Base-by-base conservation (phyloP, 2,888 invertebrate species). In the Tethea ocularis region DNA sequence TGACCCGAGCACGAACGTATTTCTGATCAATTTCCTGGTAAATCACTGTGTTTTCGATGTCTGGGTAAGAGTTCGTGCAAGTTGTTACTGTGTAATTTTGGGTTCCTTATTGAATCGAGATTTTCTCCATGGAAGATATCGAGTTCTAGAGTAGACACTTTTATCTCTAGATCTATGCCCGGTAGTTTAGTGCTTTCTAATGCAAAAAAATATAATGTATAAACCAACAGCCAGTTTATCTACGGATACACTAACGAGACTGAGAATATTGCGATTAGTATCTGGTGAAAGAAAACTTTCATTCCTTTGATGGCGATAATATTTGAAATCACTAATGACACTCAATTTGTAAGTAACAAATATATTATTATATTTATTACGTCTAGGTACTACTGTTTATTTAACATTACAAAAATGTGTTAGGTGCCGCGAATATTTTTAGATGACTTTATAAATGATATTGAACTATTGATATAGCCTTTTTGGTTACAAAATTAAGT, bases 21-120 rank as follows among this genome's bases (percentile, higher is more conserved):
- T 71, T 78, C 74, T 75, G 75, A 75, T 79, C 82, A 77, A 78
- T 81, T 81, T 78, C 72, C 46, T 46, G 46, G 76, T 72, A 79
- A 74, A 78, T 77, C 74, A 80, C 76, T 72, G 71, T 60, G 56
- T 60, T 62, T 71, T 69, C 67, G 62, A 69, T 75, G 13, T 72
- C 67, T 67, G 62, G 46, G 17, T 20, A 46, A 74, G 63, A 72
- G 67, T 64, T 72, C 78, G 78, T 78, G 83, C 75, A 70, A 77
- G 75, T 74, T 68, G 73, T 77, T 75, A 74, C 66, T 68, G 74
- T 67, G 68, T 69, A 73, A 72, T 75, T 74, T 75, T 41, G 57
- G 59, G 70, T 73, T 68, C 66, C 61, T 63, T 64, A 64, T 61
- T 67, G 61, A 58, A 57, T 56, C 61, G 61, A 24, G 41, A 41